Evolutionary conservation across 2,113 vertebrate genomes (phyloP).

Genomic region (Aphelocoma coerulescens): DNA sequence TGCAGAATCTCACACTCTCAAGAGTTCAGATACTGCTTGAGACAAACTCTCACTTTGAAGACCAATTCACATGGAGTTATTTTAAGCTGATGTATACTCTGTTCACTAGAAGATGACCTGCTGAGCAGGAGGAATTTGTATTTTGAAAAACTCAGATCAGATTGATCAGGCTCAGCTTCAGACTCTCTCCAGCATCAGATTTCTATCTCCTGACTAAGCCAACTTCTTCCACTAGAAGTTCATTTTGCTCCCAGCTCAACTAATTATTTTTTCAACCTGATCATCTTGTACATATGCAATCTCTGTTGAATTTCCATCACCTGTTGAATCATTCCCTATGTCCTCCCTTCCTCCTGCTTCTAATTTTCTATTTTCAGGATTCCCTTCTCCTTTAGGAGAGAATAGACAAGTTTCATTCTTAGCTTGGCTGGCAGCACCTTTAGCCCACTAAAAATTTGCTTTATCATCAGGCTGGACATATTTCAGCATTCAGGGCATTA

Average conservation of each 20-base stretch:
- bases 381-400: background rate
- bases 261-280: slow-evolving; percentile 23
- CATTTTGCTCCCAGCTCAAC: background rate
- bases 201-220: background rate
- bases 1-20: background rate
- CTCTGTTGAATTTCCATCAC: background rate
- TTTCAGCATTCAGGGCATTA: background rate
- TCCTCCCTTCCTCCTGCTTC: background rate
- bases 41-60: background rate
- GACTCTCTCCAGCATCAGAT: background rate
- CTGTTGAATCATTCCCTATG: background rate
- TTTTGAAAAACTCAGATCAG: background rate
- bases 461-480: background rate
- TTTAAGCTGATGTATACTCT: background rate
- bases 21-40: background rate
- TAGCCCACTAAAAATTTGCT: background rate
- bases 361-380: background rate
- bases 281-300: background rate
- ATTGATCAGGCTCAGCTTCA: background rate
- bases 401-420: background rate
- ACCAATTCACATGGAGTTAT: background rate
- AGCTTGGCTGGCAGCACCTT: background rate
- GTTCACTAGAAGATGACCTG: background rate
- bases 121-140: background rate
- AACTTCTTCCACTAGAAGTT: background rate